Base-by-base conservation (phyloP, 2,113 vertebrate species). In the Ciconia stormi region DNA sequence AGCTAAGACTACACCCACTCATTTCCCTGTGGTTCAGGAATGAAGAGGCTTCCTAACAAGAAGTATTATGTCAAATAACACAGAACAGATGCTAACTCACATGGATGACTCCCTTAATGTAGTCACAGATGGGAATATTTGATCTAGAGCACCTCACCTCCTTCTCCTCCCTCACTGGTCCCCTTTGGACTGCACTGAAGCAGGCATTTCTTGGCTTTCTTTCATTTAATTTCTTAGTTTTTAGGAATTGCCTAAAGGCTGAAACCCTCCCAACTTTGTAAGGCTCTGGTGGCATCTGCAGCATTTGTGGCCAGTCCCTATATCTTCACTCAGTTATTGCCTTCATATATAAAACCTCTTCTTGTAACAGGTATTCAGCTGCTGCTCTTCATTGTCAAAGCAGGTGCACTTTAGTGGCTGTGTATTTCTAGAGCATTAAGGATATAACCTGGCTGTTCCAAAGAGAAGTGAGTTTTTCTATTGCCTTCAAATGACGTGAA, bases 401-500 rank as follows among this genome's bases (percentile, higher is more conserved):
- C 38, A 80, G 55, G 81, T 72, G 46, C 49, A 81, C 62, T 90
- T 85, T 29, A 73, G 85, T 50, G 67, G 27, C 70, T 72, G 32
- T 42, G 42, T 71, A n/a, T 86, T 91, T 90, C 71, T 81, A 38
- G 49, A 49, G 46, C 25, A 65, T 77, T 91, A 91, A 74, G 53
- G 46, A 86, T 65, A 86, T 10, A 92, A 83, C 53, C 52, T 46
- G 62, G 34, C 78, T 82, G 73, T 69, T 95, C 29, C 78, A 85
- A 90, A 96, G 66, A 90, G 40, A 95, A 93, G 87, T 79, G 16
- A 82, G 59, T 50, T 91, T 90, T 96, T 85, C 73, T 91, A 56
- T 46, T 87, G 90, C 62, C 40, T 93, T 91, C 49, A 82, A 82
- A 85, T 69, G 61, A 94, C 69, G 30, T 65, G 81, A 82, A 90